Percentiles rank a stretch among this genome's conserved stretches.
These are phyloP conservation scores for Nesidiocoris tenuis DNA, from an alignment of 2,888 invertebrate genomes.

Conservation along the genomic window DNA sequence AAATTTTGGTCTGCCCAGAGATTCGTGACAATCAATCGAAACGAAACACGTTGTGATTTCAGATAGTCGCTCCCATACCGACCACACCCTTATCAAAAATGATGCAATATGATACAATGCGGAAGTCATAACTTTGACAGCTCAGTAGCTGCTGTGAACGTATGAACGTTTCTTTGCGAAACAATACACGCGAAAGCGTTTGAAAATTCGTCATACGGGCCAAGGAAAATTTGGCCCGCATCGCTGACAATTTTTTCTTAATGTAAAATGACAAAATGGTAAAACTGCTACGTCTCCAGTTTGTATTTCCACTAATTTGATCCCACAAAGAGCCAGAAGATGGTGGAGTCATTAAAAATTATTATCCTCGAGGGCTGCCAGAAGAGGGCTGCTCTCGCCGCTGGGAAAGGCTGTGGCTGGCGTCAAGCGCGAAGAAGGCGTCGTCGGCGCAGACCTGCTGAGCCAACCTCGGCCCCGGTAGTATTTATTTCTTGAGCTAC, in stretches of 20 bases:
- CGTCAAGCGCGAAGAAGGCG: constrained; percentile 59
- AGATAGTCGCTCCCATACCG: too few relatives aligned
- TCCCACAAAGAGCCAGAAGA: background rate
- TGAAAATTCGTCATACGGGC: too few relatives aligned
- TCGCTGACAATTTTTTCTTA: too few relatives aligned
- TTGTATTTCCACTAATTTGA: background rate
- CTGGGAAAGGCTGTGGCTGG: constrained; percentile 47
- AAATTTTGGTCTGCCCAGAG: too few relatives aligned
- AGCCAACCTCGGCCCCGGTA: constrained; percentile 58
- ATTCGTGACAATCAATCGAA: too few relatives aligned
- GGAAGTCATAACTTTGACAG: background rate
- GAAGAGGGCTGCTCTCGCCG: constrained; percentile 49
- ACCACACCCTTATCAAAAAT: too few relatives aligned
- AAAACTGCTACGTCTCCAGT: background rate
- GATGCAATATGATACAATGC: too few relatives aligned
- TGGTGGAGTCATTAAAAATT: constrained; percentile 37
- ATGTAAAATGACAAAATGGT: too few relatives aligned
- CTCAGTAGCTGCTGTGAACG: background rate
- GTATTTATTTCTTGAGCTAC: constrained; percentile 38
- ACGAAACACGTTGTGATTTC: too few relatives aligned
- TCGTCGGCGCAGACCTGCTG: constrained; percentile 77
- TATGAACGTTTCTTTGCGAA: background rate
- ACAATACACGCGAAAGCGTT: too few relatives aligned
- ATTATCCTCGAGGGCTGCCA: constrained; percentile 46
- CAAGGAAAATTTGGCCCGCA: too few relatives aligned